Conservation (phyloP, 2,888 invertebrate species). For the Drosophila nr. perissopoda region DNA sequence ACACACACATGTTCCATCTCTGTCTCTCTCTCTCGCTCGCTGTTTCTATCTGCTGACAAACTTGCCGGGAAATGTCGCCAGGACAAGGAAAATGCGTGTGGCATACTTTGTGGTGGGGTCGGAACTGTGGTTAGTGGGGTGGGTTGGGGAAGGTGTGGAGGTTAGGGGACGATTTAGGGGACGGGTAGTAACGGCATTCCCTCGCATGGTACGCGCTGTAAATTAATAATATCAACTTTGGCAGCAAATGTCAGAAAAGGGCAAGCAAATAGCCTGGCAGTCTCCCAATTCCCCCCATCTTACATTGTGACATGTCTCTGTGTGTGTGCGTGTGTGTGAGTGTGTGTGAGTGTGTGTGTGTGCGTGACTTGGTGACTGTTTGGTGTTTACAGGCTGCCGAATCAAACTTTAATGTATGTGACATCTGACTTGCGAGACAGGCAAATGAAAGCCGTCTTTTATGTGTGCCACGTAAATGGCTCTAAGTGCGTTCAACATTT, state of each 20-base stretch:
- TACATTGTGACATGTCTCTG: constrained; percentile 53
- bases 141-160: neutral
- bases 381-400: constrained; percentile 70
- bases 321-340: constrained; percentile 12
- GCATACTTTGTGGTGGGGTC: constrained; percentile 44
- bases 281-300: neutral
- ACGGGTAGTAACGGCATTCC: constrained; percentile 26
- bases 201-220: constrained; percentile 55
- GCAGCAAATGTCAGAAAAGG: constrained; percentile 71
- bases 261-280: constrained; percentile 57
- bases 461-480: constrained; percentile 55
- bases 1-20: neutral
- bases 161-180: neutral
- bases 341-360: constrained; percentile 31
- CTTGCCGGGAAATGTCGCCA: constrained; percentile 59
- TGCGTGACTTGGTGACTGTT: constrained; percentile 65
- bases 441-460: constrained; percentile 28
- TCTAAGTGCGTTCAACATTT: constrained; percentile 55
- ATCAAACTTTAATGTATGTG: constrained; percentile 70
- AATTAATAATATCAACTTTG: constrained; percentile 76
- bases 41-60: constrained; percentile 23
- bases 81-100: constrained; percentile 58
- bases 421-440: constrained; percentile 51
- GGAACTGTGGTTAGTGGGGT: neutral
- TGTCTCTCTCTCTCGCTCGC: no score